Conservation (phyloP, 2,888 invertebrate species). For the Scaptomyza parva region DNA sequence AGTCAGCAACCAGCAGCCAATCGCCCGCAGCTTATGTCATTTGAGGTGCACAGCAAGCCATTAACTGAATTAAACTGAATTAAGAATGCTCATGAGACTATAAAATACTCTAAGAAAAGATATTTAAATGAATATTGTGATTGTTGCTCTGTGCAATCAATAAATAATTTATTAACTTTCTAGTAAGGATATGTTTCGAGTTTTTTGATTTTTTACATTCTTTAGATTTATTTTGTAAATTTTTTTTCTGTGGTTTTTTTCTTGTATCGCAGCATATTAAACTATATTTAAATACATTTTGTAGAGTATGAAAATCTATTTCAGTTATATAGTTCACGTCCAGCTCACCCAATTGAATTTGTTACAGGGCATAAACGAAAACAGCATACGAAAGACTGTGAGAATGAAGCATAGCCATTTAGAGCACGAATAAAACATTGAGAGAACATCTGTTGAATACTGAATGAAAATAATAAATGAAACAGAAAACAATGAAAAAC, state of each 20-base stretch:
- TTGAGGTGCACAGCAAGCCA: conserved; percentile 16
- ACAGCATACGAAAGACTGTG: conserved; percentile 1
- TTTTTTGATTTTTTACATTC: too few species aligned
- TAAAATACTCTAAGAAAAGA: background rate
- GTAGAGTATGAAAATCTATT: too few species aligned
- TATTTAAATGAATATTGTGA: too few species aligned
- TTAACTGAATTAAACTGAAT: conserved; percentile 1
- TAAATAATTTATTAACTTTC: too few species aligned
- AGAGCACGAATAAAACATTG: conserved; percentile 14
- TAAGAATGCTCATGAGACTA: background rate
- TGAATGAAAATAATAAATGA: conserved; percentile 14
- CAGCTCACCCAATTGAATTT: background rate
- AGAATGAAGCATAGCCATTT: conserved; percentile 36
- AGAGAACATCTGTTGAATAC: conserved; percentile 15
- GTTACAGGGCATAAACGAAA: conserved; percentile 6
- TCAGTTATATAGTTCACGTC: background rate
- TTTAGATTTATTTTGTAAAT: too few species aligned
- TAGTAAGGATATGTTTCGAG: too few species aligned
- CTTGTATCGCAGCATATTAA: too few species aligned
- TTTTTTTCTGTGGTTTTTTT: too few species aligned
- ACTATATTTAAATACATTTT: too few species aligned
- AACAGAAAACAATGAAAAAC: background rate
- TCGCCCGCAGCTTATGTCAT: conserved; percentile 33
- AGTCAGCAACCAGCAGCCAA: conserved; percentile 13
- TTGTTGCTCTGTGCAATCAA: too few species aligned